phyloP scores from a whole-genome alignment of 1,140 invertebrate genomes.

The Pseudomyrmex pallidus region DNA sequence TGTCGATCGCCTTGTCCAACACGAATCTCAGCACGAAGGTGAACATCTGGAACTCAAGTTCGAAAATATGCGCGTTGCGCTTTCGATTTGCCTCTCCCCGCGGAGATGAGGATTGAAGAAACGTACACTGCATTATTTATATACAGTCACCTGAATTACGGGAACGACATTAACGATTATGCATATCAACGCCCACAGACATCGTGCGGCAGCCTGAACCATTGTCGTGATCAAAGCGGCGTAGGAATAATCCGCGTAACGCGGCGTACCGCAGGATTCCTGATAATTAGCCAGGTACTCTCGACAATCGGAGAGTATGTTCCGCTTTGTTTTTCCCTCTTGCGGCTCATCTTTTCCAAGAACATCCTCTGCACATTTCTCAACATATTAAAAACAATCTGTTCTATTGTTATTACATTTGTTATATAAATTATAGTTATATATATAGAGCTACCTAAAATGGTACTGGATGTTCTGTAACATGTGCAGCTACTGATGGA shows the following conservation, averaged over 20 bases:
- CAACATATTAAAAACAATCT: neutral
- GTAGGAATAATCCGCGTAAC: conserved; percentile 76
- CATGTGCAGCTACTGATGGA: neutral
- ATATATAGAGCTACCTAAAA: neutral
- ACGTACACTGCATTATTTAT: neutral
- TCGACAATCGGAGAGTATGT: conserved; percentile 39
- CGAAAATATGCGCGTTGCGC: neutral
- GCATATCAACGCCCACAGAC: conserved; percentile 77
- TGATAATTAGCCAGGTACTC: conserved; percentile 79
- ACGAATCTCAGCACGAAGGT: conserved; percentile 79
- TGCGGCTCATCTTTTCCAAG: conserved; percentile 4
- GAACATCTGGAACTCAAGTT: conserved; percentile 78
- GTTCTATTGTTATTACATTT: neutral
- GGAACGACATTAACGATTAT: conserved; percentile 78
- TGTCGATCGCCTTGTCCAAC: conserved; percentile 78
- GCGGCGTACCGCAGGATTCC: conserved; percentile 74
- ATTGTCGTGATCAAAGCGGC: conserved; percentile 76
- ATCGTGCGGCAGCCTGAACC: conserved; percentile 77
- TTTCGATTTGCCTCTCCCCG: neutral
- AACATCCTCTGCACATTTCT: conserved; percentile 11
- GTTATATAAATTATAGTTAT: too few relatives aligned
- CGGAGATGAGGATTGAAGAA: neutral
- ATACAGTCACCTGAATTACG: conserved; percentile 77
- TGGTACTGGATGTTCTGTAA: neutral
- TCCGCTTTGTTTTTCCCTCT: neutral